Percentiles rank a stretch among this genome's conserved stretches.
phyloP scores from a whole-genome alignment of 1,140 invertebrate genomes.

The Pollicipes pollicipes region DNA sequence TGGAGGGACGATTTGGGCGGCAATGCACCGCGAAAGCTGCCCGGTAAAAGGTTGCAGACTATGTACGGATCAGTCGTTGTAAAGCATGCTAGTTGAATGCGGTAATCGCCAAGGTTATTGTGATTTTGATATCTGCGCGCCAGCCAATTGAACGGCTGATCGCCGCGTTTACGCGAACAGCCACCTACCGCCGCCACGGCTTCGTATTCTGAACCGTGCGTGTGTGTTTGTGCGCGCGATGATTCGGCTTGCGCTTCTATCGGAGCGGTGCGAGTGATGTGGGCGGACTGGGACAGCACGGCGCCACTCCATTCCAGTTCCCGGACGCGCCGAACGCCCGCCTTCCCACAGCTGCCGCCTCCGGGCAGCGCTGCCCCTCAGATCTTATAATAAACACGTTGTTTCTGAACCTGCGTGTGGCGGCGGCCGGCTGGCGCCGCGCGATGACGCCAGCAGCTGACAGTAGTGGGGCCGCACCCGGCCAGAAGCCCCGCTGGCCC shows the following conservation, averaged over 20 bases:
- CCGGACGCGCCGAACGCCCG: too few relatives aligned
- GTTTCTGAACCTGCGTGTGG: background rate
- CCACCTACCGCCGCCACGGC: too few relatives aligned
- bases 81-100: background rate
- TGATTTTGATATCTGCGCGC: background rate
- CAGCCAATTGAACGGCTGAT: background rate
- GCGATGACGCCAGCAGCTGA: too few relatives aligned
- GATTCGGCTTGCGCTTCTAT: background rate
- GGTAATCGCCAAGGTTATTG: background rate
- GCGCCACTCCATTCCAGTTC: background rate
- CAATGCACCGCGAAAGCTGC: background rate
- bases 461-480: too few relatives aligned
- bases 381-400: background rate
- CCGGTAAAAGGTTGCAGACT: too few relatives aligned
- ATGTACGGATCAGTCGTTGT: background rate
- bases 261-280: too few relatives aligned
- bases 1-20: background rate
- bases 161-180: background rate
- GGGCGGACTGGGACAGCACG: too few relatives aligned
- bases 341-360: background rate
- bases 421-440: too few relatives aligned
- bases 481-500: too few relatives aligned
- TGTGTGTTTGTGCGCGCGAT: background rate
- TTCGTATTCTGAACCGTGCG: too few relatives aligned
- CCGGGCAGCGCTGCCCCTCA: background rate